Evolutionary conservation across 2,113 vertebrate species (phyloP), one percentile per base, ranked within the genome.

Genomic region (Gasterosteus nipponicus): DNA sequence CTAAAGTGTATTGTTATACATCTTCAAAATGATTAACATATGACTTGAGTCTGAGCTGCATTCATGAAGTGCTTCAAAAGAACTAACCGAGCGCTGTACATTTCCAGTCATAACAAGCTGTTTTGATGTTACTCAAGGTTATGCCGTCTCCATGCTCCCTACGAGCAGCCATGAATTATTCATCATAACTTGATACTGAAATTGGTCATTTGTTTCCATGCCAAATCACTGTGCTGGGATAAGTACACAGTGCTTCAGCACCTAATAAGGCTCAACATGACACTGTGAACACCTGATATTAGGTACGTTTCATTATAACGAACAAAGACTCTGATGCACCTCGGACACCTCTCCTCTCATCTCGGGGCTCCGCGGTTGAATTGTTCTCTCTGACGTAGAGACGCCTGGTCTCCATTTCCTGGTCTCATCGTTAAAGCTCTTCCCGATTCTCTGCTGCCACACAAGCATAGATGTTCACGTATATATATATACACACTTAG

Each of bases 201-300:
- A 92, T 87, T 89, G 88, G 86, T 85, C 83, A 84, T 89, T 91
- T 89, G 81, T 92, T 91, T 87, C 80, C 58, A 58, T 81, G 78
- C 87, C 80, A 89, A 81, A 82, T 65, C 80, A 63, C 72, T 69
- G 70, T 86, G 83, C 86, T 83, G 47, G 76, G 44, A 76, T 80
- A 83, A 82, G 79, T 80, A 82, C 81, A 85, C 68, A 89, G 85
- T 75, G 69, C 77, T 73, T 83, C 82, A 80, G 71, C 80, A 85
- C 80, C 85, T 62, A 60, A 70, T 84, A 71, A 88, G 84, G 73
- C 87, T 87, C 74, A 81, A 78, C 77, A 84, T 86, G 79, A 85
- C 83, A 77, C 53, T 29, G 73, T 79, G 78, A 78, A 80, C 68
- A 35, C 76, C 63, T 41, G 62, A 69, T 77, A 49, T 69, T 66